phyloP scores from a whole-genome alignment of 2,888 invertebrate species.

The Latheticus oryzae region DNA sequence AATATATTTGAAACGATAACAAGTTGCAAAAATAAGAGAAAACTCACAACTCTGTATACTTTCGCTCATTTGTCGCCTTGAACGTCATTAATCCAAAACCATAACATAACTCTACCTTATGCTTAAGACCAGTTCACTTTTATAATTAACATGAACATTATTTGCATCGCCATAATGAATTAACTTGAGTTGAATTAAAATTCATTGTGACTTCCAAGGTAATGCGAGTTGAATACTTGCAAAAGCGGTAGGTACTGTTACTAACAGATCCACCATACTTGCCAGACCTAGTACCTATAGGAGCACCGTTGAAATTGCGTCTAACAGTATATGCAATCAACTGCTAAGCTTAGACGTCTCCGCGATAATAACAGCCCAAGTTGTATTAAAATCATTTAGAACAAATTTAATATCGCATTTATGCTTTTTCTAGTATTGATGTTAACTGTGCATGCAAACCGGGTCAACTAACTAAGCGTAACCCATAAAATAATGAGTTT shows the following conservation, averaged over 20 bases:
- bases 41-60: conserved; percentile 4
- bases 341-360: conserved; percentile 9
- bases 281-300: conserved; percentile 5
- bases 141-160: conserved; percentile 9
- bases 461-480: conserved; percentile 28
- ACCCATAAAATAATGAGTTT: conserved; percentile 15
- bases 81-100: too few species aligned
- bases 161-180: conserved; percentile 3
- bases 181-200: conserved; percentile 3
- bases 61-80: conserved; percentile 17
- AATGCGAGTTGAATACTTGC: conserved; percentile 16
- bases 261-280: conserved; percentile 5
- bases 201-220: conserved; percentile 13
- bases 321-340: conserved; percentile 2
- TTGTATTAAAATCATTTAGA: conserved; percentile 2
- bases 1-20: too few species aligned
- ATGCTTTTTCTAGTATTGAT: conserved; percentile 6
- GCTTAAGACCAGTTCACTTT: too few species aligned
- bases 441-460: conserved; percentile 26
- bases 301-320: conserved; percentile 5
- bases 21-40: background rate
- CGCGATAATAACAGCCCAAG: conserved; percentile 5
- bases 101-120: too few species aligned
- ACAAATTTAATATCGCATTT: background rate
- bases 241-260: conserved; percentile 12